Evolutionary conservation across 2,113 vertebrate genomes (phyloP).

Genomic region (Anguilla rostrata): DNA sequence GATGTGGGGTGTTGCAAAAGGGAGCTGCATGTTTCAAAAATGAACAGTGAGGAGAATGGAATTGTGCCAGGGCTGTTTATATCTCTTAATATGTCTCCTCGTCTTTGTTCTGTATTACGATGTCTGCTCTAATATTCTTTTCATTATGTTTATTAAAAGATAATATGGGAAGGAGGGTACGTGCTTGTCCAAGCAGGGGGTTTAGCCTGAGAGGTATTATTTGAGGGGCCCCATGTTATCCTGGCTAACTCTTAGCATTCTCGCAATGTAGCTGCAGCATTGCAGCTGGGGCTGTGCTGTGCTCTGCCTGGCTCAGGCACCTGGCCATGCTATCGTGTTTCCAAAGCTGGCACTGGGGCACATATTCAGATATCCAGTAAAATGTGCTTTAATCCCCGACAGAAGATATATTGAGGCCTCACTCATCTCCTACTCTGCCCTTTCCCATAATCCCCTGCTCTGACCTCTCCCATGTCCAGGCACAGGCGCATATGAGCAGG

Average conservation of each 20-base stretch:
- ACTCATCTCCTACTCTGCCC: slow-evolving; percentile 22
- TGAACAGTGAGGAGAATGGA: neutral
- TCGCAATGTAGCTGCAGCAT: neutral
- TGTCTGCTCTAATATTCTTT: neutral
- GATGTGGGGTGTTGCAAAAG: neutral
- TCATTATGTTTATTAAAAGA: neutral
- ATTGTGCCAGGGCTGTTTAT: neutral
- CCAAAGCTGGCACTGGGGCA: neutral
- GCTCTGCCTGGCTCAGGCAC: neutral
- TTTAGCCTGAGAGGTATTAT: neutral
- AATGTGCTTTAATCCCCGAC: slow-evolving; percentile 27
- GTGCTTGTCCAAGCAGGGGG: neutral
- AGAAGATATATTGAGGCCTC: slow-evolving; percentile 22
- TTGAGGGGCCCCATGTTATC: neutral
- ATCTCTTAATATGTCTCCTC: neutral
- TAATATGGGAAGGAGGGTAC: neutral
- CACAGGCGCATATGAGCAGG: neutral
- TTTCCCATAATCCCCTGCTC: slow-evolving; percentile 23
- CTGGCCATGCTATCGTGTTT: slow-evolving; percentile 22
- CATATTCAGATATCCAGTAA: slow-evolving; percentile 33
- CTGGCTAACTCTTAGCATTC: neutral
- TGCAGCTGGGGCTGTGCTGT: neutral
- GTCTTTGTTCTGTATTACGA: neutral
- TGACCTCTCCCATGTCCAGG: slow-evolving; percentile 29
- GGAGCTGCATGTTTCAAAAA: neutral